Percentiles rank a stretch among this genome's conserved stretches.
Evolutionary conservation across 2,113 vertebrate species (phyloP).

Genomic region (Pomatostomus ruficeps): DNA sequence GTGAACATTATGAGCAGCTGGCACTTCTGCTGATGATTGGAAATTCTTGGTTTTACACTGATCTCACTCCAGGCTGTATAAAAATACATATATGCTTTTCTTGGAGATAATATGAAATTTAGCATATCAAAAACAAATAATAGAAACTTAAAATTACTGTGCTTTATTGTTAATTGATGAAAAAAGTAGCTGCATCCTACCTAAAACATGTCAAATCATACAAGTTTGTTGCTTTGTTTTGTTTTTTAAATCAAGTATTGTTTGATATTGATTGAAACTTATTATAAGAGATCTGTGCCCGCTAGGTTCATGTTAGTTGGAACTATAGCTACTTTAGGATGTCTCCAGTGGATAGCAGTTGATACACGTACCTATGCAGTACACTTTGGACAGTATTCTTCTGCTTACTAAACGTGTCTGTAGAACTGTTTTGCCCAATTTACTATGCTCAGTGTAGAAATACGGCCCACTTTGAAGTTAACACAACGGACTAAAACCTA

Average conservation of each 20-base stretch:
- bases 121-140: conserved; percentile 61
- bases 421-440: background rate
- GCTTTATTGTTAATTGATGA: conserved; percentile 35
- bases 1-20: conserved; percentile 73
- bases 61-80: conserved; percentile 60
- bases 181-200: conserved; percentile 21
- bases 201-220: background rate
- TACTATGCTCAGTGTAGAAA: background rate
- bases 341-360: background rate
- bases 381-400: conserved; percentile 48
- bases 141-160: conserved; percentile 48
- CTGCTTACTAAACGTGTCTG: background rate
- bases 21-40: conserved; percentile 68
- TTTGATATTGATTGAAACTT: background rate
- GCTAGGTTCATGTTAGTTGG: background rate
- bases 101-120: conserved; percentile 41
- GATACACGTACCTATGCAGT: background rate
- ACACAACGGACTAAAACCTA: background rate
- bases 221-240: background rate
- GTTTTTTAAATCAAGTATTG: background rate
- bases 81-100: conserved; percentile 59
- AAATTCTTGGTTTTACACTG: conserved; percentile 69
- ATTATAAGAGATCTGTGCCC: background rate
- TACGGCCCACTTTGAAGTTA: background rate
- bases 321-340: background rate